Conservation (phyloP, 2,113 vertebrate species). For the Myrmecobius fasciatus region DNA sequence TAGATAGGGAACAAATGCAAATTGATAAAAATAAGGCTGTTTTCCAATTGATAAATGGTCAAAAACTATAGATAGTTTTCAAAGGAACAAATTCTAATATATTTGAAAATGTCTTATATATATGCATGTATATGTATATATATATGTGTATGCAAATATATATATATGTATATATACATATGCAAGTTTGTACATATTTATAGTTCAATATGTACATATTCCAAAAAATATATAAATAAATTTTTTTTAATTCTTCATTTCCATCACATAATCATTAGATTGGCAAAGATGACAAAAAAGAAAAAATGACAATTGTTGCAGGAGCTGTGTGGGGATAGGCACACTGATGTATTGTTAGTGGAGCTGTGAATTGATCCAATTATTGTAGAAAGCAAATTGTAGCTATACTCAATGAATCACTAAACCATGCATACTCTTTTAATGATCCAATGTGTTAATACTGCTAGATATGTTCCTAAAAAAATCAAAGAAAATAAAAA, state of each 20-base stretch:
- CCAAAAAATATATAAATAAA: background rate
- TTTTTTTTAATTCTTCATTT: background rate
- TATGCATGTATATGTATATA: no score
- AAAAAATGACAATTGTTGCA: background rate
- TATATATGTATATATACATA: no score
- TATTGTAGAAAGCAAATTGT: background rate
- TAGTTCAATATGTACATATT: background rate
- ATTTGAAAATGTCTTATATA: no score
- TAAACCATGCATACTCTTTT: background rate
- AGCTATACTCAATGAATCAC: background rate
- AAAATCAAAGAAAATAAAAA: background rate
- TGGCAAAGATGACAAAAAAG: background rate
- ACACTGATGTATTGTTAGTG: background rate
- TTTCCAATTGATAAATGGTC: no score
- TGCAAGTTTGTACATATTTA: no score
- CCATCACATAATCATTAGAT: background rate
- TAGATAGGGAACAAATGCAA: no score
- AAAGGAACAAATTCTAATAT: no score
- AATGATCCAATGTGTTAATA: background rate
- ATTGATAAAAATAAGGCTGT: no score
- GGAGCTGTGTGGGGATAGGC: background rate
- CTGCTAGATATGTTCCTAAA: background rate
- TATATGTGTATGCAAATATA: no score
- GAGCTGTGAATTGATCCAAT: background rate
- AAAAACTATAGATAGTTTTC: no score